Evolutionary conservation across 2,888 invertebrate species (phyloP).

Genomic region (Drosophila sordidapex): DNA sequence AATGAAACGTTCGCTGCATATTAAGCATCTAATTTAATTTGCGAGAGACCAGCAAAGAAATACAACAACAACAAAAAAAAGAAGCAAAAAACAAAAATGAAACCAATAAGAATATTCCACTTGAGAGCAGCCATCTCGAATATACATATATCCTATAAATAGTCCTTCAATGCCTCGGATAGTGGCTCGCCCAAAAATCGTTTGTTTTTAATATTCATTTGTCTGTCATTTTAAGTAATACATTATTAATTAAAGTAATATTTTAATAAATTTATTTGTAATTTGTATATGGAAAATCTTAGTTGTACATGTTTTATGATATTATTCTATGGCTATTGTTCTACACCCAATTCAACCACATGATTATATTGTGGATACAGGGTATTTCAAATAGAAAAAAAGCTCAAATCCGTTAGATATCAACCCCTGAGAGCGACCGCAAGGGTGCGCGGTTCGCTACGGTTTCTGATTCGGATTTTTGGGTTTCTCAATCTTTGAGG

Average conservation of each 20-base stretch:
- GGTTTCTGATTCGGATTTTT: constrained; percentile 33
- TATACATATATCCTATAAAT: neutral
- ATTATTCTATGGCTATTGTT: constrained; percentile 1
- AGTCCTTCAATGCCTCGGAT: neutral
- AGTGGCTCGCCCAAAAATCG: no score
- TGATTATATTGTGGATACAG: constrained; percentile 9
- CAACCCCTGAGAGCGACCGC: constrained; percentile 44
- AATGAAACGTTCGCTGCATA: constrained; percentile 79
- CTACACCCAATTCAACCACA: rapidly evolving
- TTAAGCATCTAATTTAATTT: constrained; percentile 78
- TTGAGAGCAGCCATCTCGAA: neutral
- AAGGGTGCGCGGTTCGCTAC: constrained; percentile 46
- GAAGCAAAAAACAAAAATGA: constrained; percentile 17
- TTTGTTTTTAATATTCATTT: no score
- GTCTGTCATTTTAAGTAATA: no score
- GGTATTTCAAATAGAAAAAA: constrained; percentile 36
- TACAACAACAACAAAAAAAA: constrained; percentile 4
- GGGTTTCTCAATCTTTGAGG: constrained; percentile 10
- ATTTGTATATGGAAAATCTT: neutral
- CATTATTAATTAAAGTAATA: neutral
- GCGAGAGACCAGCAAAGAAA: constrained; percentile 48
- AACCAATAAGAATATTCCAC: neutral
- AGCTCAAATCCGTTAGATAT: constrained; percentile 44
- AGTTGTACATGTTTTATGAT: neutral
- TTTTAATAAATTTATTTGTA: neutral